Conservation (phyloP, 2,888 invertebrate genomes). For the Keiferia lycopersicella region DNA sequence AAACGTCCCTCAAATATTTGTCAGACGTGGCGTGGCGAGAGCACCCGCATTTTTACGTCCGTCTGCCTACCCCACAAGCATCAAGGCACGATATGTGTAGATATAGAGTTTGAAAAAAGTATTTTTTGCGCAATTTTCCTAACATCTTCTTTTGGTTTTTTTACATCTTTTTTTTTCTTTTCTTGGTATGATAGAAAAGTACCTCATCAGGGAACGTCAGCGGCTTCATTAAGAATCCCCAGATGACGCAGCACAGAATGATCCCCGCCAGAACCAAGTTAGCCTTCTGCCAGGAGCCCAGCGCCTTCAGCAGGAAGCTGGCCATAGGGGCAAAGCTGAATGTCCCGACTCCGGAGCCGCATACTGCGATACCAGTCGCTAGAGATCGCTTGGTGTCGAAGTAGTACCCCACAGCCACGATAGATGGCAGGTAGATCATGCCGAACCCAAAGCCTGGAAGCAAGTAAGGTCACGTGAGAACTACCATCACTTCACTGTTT, state of each 20-base stretch:
- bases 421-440: constrained; percentile 96
- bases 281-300: constrained; percentile 16
- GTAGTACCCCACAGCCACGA: constrained; percentile 97
- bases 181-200: too few species aligned
- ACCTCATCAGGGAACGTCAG: constrained; percentile 22
- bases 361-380: constrained; percentile 97
- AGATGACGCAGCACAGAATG: constrained; percentile 15
- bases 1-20: too few species aligned
- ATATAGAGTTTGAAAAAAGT: too few species aligned
- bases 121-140: too few species aligned
- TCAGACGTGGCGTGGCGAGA: too few species aligned
- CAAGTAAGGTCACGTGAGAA: not conserved
- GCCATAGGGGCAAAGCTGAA: constrained; percentile 92
- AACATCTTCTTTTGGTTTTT: too few species aligned
- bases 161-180: too few species aligned
- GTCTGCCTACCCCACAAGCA: too few species aligned
- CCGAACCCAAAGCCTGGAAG: constrained; percentile 92
- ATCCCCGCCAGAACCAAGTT: constrained; percentile 20
- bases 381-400: constrained; percentile 97
- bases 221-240: constrained; percentile 21
- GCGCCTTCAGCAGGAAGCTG: constrained; percentile 32
- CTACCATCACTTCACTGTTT: constrained; percentile 3
- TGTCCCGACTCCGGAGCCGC: constrained; percentile 98
- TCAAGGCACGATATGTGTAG: too few species aligned
- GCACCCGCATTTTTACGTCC: too few species aligned